Conservation (phyloP, 1,140 invertebrate genomes). For the Drosophila trapezifrons region DNA sequence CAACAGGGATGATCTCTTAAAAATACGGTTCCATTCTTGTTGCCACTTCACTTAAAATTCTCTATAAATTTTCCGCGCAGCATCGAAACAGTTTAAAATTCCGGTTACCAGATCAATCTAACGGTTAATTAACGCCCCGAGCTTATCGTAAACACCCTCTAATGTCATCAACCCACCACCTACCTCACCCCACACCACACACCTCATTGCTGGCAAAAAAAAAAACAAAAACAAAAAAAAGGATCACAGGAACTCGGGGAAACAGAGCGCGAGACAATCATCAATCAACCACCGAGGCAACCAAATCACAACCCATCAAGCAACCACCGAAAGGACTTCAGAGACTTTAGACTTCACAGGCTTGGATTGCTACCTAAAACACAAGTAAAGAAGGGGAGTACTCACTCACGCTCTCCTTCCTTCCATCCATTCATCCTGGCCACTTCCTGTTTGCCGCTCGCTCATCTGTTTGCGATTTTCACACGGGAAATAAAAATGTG, state of each 20-base stretch:
- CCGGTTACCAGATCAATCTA: slow-evolving; percentile 35
- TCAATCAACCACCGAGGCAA: slow-evolving; percentile 77
- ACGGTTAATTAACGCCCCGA: slow-evolving; percentile 47
- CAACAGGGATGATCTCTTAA: slow-evolving; percentile 4
- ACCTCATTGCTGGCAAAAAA: slow-evolving; percentile 4
- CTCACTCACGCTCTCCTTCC: slow-evolving; percentile 7
- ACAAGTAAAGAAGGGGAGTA: slow-evolving; percentile 8
- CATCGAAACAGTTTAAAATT: slow-evolving; percentile 29
- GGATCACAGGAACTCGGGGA: slow-evolving; percentile 26
- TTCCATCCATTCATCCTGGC: slow-evolving; percentile 23
- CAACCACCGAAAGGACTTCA: slow-evolving; percentile 65
- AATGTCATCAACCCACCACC: slow-evolving; percentile 46
- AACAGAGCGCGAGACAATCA: slow-evolving; percentile 45
- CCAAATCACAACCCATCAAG: slow-evolving; percentile 68
- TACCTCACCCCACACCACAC: slow-evolving; percentile 1
- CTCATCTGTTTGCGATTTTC: slow-evolving; percentile 68
- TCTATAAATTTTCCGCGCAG: neutral
- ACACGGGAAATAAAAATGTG: slow-evolving; percentile 82
- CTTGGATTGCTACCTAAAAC: slow-evolving; percentile 39
- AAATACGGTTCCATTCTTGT: neutral
- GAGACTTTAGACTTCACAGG: slow-evolving; percentile 19
- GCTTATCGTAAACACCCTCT: slow-evolving; percentile 50
- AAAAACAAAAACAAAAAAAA: slow-evolving; percentile 15
- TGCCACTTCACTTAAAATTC: neutral
- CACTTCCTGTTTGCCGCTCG: slow-evolving; percentile 59